Base-by-base conservation (phyloP, 2,888 invertebrate genomes). In the Ypsolopha scabrella region DNA sequence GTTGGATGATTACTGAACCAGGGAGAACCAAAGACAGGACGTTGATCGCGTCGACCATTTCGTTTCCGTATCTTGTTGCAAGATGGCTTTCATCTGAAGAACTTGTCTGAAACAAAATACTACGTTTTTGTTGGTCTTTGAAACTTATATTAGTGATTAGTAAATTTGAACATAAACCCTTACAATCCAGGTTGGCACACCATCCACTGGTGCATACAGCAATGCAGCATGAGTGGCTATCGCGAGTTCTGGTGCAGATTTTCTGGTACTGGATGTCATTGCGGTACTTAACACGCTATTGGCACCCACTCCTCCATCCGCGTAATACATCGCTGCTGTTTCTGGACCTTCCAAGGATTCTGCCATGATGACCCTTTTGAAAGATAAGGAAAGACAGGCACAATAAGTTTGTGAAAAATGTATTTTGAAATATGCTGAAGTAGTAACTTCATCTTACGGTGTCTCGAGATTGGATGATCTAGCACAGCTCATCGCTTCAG, bases 1-100 rank as follows among this genome's bases (percentile, higher is more conserved):
- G 94, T 67, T 95, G 94, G 24, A 93, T 90, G 34, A 94, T 83
- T 0, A 90, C 87, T 0, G 93, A 90, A 24, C 95, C 95, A 0
- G 94, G 94, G 33, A 96, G 75, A 0, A 91, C 78, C 41, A 93
- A 76, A 3, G 90, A 81, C 48, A 96, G 73, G 59, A 93, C 89
- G 69, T 92, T 92, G 33, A 94, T 70, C 0, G 90, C 89, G 56
- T 94, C 92, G 0, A 91, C 88, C 60, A 91, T 87, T 52, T 90
- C 89, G 1, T 71, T 73, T 1, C 93, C 92, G 52, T 89, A 85
- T 3, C 93, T 92, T 79, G 79, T 91, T 88, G 61, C 91, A 67
- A 70, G 69, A 0, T 78, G 74, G 51, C 70, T 78, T 6, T 60
- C 66, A 13, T 67, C 64, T 0, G 55, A 51, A 14, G 53, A 52